These are phyloP conservation scores for Ylistrum balloti DNA, from an alignment of 1,140 invertebrate species.

Conservation along the genomic window DNA sequence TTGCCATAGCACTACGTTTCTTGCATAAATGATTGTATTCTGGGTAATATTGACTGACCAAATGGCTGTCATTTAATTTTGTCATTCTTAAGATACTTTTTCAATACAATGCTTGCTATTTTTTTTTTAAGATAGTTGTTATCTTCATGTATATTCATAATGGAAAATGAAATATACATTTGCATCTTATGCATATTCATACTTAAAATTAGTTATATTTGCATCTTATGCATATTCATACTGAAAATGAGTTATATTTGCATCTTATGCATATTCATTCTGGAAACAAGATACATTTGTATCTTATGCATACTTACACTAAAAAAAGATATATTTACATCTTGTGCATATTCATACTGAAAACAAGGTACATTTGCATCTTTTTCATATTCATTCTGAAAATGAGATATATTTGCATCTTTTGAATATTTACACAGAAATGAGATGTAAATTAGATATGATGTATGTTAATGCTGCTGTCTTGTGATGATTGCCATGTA, in stretches of 20 bases:
- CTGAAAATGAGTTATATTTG: not conserved
- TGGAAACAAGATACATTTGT: not conserved
- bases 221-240: conserved; percentile 7
- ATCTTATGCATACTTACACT: not conserved
- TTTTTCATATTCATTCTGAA: not conserved
- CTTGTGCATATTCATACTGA: conserved; percentile 12
- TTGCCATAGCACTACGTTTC: no score
- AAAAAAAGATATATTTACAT: not conserved
- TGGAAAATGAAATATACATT: not conserved
- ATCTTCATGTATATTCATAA: not conserved
- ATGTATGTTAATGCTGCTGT: no score
- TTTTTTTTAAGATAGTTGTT: no score
- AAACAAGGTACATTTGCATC: not conserved
- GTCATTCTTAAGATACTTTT: no score
- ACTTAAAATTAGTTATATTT: not conserved
- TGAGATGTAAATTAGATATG: no score
- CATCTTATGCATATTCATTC: not conserved
- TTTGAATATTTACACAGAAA: not conserved
- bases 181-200: not conserved
- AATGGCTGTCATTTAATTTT: no score
- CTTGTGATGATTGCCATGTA: not conserved
- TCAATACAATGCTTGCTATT: no score
- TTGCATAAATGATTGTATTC: no score
- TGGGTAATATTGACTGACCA: no score
- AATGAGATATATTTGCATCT: not conserved